A percentile compares a stretch with the other conserved stretches of the same genome.
Conservation (phyloP, 1,140 invertebrate species). For the Drosophila persimilis region DNA sequence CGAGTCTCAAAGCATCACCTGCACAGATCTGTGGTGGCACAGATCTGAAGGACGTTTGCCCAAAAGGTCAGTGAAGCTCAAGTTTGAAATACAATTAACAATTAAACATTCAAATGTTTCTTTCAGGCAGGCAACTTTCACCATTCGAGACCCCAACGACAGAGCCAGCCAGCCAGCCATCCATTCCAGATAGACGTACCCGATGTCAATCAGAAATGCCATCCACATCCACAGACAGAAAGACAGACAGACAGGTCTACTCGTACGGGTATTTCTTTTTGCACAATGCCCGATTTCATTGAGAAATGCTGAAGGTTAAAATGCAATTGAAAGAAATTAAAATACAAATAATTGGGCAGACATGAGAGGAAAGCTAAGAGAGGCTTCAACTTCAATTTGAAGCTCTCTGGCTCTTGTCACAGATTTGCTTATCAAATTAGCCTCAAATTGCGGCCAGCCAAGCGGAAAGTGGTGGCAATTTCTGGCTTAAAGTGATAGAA, state of each 20-base stretch:
- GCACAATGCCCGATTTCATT: conserved; percentile 55
- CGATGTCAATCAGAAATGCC: conserved; percentile 72
- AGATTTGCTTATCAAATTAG: conserved; percentile 44
- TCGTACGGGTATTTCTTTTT: conserved; percentile 24
- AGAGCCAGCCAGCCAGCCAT: conserved; percentile 15
- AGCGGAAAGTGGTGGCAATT: conserved; percentile 24
- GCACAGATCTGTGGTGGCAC: conserved; percentile 17
- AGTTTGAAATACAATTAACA: conserved; percentile 53
- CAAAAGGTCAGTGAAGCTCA: conserved; percentile 52
- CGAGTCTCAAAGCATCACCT: too few relatives aligned
- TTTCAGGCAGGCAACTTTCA: conserved; percentile 58
- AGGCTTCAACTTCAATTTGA: conserved; percentile 17
- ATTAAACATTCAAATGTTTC: conserved; percentile 72
- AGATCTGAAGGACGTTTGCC: conserved; percentile 65
- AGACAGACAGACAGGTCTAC: conserved; percentile 5
- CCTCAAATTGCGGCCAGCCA: not conserved
- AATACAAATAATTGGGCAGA: conserved; percentile 50
- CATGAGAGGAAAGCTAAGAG: conserved; percentile 70
- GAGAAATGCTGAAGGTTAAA: conserved; percentile 77
- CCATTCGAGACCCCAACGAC: conserved; percentile 26
- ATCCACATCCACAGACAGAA: conserved; percentile 36
- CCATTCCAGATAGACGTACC: not conserved
- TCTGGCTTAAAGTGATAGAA: not conserved
- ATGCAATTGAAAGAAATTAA: conserved; percentile 70
- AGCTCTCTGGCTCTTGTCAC: conserved; percentile 17